Evolutionary conservation across 30 jellyfish, hydroid and myxozoan species (phyloP), one percentile per base, ranked within the genome.

Genomic region (Hydractinia symbiolongicarpus): DNA sequence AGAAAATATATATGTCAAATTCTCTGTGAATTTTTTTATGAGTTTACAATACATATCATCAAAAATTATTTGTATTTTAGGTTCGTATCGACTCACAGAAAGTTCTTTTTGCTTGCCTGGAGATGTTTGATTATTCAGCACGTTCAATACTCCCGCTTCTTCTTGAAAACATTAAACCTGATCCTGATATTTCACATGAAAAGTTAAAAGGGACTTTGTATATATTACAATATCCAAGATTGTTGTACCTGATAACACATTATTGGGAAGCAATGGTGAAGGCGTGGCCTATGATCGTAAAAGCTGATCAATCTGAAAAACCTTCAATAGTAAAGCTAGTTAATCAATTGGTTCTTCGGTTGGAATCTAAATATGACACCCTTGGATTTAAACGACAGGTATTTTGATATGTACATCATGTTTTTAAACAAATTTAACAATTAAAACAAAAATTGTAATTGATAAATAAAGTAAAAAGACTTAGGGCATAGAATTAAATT

Each of bases 251-350:
- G 75, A 67, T 85, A 58, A 87, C 96, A 5, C 98, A 93, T 72
- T 87, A 93, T 61, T 93, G 96, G 96, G 95, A 93, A 55, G 82
- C 81, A 53, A 84, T 93, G 95, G 82, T 58, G 10, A 53, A 80
- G n/a, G 81, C 95, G 7, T 93, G 98, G 98, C 96, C 96, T 6
- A 81, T 54, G 40, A 81, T 93, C 58, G 86, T 93, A 56, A 87
- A 88, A 91, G 98, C 98, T 50, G 95, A 93, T 74, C 96, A 93
- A 53, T 93, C 98, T 9, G 98, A 93, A 85, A 93, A 93, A 78
- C 95, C 94, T 11, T 93, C 98, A 50, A 93, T 93, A 86, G 98
- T 93, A 10, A 82, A 79, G 77, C 92, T 93, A 49, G 79, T 93
- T 58, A 90, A 93, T 70, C 78, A 61, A 53, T 86, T 93, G 5